Conservation (phyloP, 2,888 invertebrate genomes). For the Limenitis camilla region DNA sequence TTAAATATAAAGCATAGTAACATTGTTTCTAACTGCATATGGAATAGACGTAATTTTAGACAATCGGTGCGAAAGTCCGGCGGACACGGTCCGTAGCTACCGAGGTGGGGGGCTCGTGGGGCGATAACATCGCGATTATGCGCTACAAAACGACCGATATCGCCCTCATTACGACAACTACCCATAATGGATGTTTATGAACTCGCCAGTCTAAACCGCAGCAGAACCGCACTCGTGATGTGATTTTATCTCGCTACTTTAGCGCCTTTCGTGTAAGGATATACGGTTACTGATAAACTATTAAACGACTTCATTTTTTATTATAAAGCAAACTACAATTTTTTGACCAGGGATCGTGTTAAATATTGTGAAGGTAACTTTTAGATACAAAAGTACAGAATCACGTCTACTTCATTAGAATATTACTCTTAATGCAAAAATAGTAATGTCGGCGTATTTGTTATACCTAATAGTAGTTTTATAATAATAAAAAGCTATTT, state of each 20-base stretch:
- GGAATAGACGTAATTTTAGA: constrained; percentile 13
- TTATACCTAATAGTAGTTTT: too few relatives aligned
- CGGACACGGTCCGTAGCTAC: constrained; percentile 40
- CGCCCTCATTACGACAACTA: constrained; percentile 55
- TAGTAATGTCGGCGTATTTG: too few relatives aligned
- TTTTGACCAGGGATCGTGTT: too few relatives aligned
- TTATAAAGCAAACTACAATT: too few relatives aligned
- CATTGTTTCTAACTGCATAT: constrained; percentile 6
- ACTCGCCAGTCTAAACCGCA: constrained; percentile 14
- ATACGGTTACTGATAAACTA: constrained; percentile 3
- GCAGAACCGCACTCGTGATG: constrained; percentile 13
- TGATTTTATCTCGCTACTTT: constrained; percentile 19
- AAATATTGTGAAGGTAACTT: too few relatives aligned
- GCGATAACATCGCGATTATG: constrained; percentile 66
- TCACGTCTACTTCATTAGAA: too few relatives aligned
- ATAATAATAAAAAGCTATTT: too few relatives aligned
- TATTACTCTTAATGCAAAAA: too few relatives aligned
- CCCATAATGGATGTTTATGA: constrained; percentile 49
- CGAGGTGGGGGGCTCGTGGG: constrained; percentile 21
- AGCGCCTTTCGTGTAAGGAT: constrained; percentile 17
- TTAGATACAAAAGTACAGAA: too few relatives aligned
- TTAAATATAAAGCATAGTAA: neutral
- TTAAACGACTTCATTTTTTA: neutral
- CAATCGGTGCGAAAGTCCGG: constrained; percentile 33
- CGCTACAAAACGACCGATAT: constrained; percentile 67